Conservation (phyloP, 2,888 invertebrate species). For the Drosophila birchii region DNA sequence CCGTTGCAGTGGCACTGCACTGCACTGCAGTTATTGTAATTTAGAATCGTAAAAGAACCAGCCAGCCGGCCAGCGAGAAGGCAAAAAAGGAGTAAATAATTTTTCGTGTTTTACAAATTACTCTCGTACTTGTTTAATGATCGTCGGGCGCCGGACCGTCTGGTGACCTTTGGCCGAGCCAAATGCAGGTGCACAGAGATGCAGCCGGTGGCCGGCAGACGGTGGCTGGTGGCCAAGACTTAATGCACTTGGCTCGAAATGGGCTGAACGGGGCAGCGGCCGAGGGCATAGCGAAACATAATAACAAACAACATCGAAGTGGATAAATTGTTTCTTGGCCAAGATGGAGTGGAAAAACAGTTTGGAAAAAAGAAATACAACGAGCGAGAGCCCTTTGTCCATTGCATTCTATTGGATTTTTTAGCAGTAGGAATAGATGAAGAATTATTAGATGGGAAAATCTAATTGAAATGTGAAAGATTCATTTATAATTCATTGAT, state of each 20-base stretch:
- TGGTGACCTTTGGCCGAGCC: slow-evolving; percentile 73
- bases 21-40: slow-evolving; percentile 53
- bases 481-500: background rate
- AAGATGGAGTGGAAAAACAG: slow-evolving; percentile 25
- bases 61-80: slow-evolving; percentile 33
- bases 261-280: slow-evolving; percentile 37
- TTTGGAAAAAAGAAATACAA: background rate
- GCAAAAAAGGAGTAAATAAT: slow-evolving; percentile 56
- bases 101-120: slow-evolving; percentile 78
- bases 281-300: slow-evolving; percentile 35
- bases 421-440: slow-evolving; percentile 12
- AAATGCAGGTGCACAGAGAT: slow-evolving; percentile 45
- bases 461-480: slow-evolving; percentile 27
- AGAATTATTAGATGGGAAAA: slow-evolving; percentile 13
- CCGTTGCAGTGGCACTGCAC: slow-evolving; percentile 41
- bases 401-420: slow-evolving; percentile 14
- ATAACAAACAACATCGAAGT: slow-evolving; percentile 45
- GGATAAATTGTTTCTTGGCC: slow-evolving; percentile 48
- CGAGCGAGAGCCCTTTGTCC: slow-evolving; percentile 13
- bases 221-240: slow-evolving; percentile 24
- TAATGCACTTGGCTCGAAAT: slow-evolving; percentile 38
- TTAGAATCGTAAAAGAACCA: slow-evolving; percentile 69
- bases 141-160: slow-evolving; percentile 71
- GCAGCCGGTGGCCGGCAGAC: slow-evolving; percentile 3
- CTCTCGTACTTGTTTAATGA: slow-evolving; percentile 71